Base-by-base conservation (phyloP, 2,888 invertebrate species). In the Pammene aurita region DNA sequence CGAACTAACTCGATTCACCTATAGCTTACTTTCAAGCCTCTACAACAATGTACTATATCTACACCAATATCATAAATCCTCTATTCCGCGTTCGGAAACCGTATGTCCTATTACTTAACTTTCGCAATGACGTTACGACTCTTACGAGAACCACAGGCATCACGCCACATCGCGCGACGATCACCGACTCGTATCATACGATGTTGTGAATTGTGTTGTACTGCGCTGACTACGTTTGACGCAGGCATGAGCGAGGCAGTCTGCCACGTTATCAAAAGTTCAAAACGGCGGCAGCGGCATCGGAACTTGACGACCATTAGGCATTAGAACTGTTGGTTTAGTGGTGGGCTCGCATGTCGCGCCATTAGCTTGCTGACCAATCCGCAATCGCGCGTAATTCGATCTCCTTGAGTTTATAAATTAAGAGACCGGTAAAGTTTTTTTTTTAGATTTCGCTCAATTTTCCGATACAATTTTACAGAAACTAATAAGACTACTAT, bases 131-230 rank as follows among this genome's bases (percentile, higher is more conserved):
- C 77, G 79, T 86, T 67, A 50, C 58, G 52, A 44, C n/a, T 62
- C 11, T 52, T 72, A 64, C 63, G 56, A 46, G 84, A 86, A 81
- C 77, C 84, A 87, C 85, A 80, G 78, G 77, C 78, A 86, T 88
- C 87, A 90, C 91, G 92, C 91, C 90, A 92, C 81, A 82, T 82
- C 88, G 83, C 83, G 83, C 88, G 84, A 89, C 63, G 42, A 13
- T 86, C 80, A 80, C 78, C 83, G 26, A 41, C 26, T 58, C 44
- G 44, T 18, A 18, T 79, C 75, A 74, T 76, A 72, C 73, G 73
- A 65, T 65, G 62, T 44, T 44, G 54, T 46, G 34, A 42, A 4
- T 7, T 35, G 7, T 38, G 41, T 48, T 41, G 4, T 26, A 26
- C 26, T 26, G 26, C 26, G 56, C 50, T 58, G 64, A 44, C 38